A percentile compares a stretch with the other conserved stretches of the same genome.
Conservation (phyloP, 2,113 vertebrate genomes). For the Sebastes schlegelii region DNA sequence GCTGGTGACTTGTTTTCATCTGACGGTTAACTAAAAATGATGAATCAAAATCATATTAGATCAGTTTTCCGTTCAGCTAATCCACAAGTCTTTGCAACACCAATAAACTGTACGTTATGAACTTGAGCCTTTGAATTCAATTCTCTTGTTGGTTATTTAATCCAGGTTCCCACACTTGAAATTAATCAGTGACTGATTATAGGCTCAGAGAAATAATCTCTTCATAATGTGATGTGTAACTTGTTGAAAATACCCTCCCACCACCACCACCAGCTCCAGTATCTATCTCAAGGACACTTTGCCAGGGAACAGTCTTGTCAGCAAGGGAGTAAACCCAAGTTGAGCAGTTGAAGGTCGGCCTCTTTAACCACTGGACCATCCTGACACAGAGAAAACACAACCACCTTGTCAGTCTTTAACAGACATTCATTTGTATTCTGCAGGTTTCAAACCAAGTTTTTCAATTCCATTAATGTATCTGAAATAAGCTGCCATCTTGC, state of each 20-base stretch:
- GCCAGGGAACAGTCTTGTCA: background rate
- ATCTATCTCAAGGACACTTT: constrained; percentile 33
- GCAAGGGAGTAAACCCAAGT: constrained; percentile 7
- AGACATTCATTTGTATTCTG: constrained; percentile 53
- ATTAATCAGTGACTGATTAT: constrained; percentile 32
- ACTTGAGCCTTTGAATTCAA: background rate
- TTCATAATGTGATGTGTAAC: background rate
- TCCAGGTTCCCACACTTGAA: constrained; percentile 36
- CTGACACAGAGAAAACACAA: constrained; percentile 16
- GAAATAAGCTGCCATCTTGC: constrained; percentile 46
- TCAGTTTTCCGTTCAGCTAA: constrained; percentile 2
- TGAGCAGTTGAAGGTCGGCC: constrained; percentile 18
- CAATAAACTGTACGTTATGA: constrained; percentile 15
- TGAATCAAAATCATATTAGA: background rate
- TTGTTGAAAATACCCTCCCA: background rate
- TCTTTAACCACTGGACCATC: constrained; percentile 1
- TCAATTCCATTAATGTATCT: constrained; percentile 29
- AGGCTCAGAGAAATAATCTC: constrained; percentile 25
- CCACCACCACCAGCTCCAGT: background rate
- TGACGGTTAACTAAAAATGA: background rate
- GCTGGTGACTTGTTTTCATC: background rate
- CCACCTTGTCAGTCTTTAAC: constrained; percentile 4
- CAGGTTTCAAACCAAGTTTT: background rate
- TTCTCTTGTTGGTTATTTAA: constrained; percentile 26
- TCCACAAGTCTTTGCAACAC: background rate